Base-by-base conservation (phyloP, 1,140 invertebrate genomes). In the Drosophila orosa region DNA sequence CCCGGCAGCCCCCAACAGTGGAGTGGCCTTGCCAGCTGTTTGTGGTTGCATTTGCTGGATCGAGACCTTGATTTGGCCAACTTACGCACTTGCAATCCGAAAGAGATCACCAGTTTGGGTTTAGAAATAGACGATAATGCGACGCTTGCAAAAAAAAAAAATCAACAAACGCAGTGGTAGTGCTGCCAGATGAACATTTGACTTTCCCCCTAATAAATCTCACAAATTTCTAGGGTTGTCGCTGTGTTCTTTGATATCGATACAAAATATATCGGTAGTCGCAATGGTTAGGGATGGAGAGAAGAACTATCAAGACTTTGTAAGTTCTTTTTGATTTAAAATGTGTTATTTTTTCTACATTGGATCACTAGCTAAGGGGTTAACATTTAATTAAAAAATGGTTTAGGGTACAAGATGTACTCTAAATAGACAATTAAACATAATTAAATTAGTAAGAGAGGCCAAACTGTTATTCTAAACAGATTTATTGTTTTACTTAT, bases 221-320 rank as follows among this genome's bases (percentile, higher is more conserved):
- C n/a, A n/a, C n/a, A n/a, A n/a, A n/a, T n/a, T 74, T 74, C 72
- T 74, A 73, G 68, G 29, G 72, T 73, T 74, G 72, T 63, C 58
- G 58, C 58, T 8, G 37, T 19, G 35, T 54, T 74, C 55, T 61
- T 9, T 5, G 24, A n/a, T 48, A 48, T 48, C n/a, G 45, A 48
- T 27, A 48, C 15, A 17, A 17, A 12, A 27, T 12, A 9, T 45
- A 48, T 48, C 45, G 24, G 4, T 4, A 9, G 8, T 24, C 24
- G 5, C 8, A 25, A 13, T 4, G 5, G 45, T 48, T 19, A 17
- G 47, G 47, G 47, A 50, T 50, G 27, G 47, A 13, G 17, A 29
- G 6, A 2, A 17, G 0, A 17, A 12, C 9, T 48, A 27, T 2
- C 5, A 12, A 15, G 0, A n/a, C 25, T 25, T 45, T 0, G 4